These are phyloP conservation scores for Alethe castanea DNA, from an alignment of 2,113 vertebrate species.

Conservation along the genomic window DNA sequence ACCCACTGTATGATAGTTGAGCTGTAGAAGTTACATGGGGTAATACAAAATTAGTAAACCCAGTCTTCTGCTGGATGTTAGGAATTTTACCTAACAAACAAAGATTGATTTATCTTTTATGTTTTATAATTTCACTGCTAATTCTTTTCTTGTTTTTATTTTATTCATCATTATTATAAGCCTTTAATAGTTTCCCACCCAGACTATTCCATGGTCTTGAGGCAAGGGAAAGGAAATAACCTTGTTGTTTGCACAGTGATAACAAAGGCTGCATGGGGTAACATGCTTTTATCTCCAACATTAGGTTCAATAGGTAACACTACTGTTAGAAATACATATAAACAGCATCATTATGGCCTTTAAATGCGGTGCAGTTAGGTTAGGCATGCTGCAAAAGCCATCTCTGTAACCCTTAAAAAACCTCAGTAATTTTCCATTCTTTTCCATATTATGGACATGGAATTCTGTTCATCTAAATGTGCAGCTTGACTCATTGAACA, in stretches of 20 bases:
- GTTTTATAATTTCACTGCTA: not conserved
- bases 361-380: not conserved
- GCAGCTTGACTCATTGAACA: constrained; percentile 33
- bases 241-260: not conserved
- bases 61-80: not conserved
- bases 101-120: not conserved
- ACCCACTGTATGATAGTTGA: not conserved
- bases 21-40: not conserved
- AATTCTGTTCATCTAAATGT: constrained; percentile 7
- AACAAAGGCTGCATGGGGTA: not conserved
- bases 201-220: not conserved
- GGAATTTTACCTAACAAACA: not conserved
- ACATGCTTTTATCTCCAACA: not conserved
- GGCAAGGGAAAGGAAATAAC: not conserved
- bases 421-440: constrained; percentile 10
- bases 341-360: not conserved
- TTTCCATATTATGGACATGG: not conserved
- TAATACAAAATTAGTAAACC: not conserved
- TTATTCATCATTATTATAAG: not conserved
- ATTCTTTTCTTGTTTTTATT: not conserved
- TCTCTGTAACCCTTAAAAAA: not conserved
- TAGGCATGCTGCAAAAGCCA: not conserved
- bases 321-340: not conserved
- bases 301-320: not conserved
- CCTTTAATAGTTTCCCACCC: not conserved